Percentiles rank a stretch among this genome's conserved stretches.
These are phyloP conservation scores for Hyphantria cunea DNA, from an alignment of 1,140 invertebrate genomes.

Conservation along the genomic window DNA sequence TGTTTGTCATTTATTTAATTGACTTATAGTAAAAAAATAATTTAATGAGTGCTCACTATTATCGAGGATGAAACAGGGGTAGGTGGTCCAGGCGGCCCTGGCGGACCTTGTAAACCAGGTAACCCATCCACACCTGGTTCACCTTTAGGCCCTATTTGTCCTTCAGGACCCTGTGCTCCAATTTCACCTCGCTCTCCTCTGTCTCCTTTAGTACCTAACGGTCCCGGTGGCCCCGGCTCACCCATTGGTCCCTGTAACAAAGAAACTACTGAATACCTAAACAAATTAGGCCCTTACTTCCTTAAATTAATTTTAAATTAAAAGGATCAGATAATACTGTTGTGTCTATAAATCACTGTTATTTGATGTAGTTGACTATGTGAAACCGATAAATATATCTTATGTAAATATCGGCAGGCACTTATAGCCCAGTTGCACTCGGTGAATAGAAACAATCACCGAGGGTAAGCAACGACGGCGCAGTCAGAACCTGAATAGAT, in stretches of 20 bases:
- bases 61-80: constrained; percentile 83
- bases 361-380: constrained; percentile 1
- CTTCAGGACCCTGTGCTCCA: constrained; percentile 84
- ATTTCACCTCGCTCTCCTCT: constrained; percentile 86
- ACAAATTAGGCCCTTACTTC: no score
- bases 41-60: constrained; percentile 44
- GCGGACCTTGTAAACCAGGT: constrained; percentile 84
- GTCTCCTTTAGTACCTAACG: constrained; percentile 79
- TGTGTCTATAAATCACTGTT: constrained; percentile 14
- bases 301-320: not conserved
- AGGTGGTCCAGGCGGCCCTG: constrained; percentile 88
- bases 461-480: no score
- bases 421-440: no score
- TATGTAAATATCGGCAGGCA: no score
- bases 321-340: constrained; percentile 7
- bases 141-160: constrained; percentile 86
- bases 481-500: no score
- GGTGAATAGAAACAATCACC: no score
- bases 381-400: no score
- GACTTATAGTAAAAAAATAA: no score
- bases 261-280: not conserved
- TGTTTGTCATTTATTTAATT: no score
- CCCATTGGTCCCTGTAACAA: constrained; percentile 81
- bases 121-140: constrained; percentile 86
- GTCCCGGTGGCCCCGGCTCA: constrained; percentile 84